Conservation (phyloP, 2,888 invertebrate genomes). For the Furcula furcula region DNA sequence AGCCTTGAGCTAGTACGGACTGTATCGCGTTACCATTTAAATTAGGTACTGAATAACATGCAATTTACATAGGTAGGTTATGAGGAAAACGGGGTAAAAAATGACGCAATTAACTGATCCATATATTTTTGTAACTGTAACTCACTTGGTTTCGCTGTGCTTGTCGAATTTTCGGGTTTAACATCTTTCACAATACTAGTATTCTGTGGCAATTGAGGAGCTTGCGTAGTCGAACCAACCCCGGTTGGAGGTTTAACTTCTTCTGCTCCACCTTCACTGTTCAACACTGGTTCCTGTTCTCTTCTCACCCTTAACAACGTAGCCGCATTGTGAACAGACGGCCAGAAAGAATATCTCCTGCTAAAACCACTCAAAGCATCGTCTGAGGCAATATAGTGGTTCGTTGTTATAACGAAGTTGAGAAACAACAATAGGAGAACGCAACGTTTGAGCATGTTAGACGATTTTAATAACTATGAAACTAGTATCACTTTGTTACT, state of each 20-base stretch:
- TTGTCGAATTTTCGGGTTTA: too few species aligned
- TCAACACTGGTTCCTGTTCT: constrained; percentile 8
- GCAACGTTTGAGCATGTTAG: constrained; percentile 47
- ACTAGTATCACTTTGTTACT: constrained; percentile 14
- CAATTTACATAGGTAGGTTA: too few species aligned
- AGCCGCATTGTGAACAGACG: constrained; percentile 54
- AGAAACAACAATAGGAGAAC: constrained; percentile 48
- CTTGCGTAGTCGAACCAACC: neutral
- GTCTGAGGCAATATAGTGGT: constrained; percentile 28
- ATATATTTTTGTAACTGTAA: too few species aligned
- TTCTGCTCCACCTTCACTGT: neutral
- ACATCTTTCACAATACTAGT: too few species aligned
- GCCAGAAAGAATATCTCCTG: constrained; percentile 52
- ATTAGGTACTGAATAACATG: too few species aligned
- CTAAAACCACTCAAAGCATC: constrained; percentile 34
- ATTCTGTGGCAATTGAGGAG: neutral
- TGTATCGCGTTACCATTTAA: too few species aligned
- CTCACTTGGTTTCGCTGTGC: too few species aligned
- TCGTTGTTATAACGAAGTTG: constrained; percentile 44
- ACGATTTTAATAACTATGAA: constrained; percentile 4
- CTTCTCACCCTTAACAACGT: constrained; percentile 40
- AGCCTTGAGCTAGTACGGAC: too few species aligned
- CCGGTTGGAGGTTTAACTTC: neutral
- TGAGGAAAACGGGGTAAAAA: too few species aligned
- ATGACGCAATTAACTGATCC: too few species aligned